Evolutionary conservation across 2,888 invertebrate species (phyloP).

Genomic region (Trachelus tabidus): DNA sequence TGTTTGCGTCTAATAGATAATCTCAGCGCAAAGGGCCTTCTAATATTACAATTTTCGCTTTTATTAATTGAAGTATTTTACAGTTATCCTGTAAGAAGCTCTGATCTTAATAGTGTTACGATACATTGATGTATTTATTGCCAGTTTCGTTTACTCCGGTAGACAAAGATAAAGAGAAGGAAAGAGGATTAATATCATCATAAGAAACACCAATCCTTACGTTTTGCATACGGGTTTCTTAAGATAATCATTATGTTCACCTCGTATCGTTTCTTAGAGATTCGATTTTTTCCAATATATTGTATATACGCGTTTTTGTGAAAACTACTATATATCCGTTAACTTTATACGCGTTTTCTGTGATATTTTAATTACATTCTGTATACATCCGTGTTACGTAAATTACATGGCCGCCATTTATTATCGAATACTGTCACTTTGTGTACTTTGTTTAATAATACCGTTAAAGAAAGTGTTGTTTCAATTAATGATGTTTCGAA

Average conservation of each 20-base stretch:
- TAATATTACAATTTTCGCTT: neutral
- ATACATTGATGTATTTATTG: neutral
- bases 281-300: slow-evolving; percentile 5
- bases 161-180: neutral
- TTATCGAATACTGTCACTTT: slow-evolving; percentile 21
- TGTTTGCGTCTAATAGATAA: neutral
- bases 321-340: slow-evolving; percentile 31
- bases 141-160: neutral
- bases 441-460: slow-evolving; percentile 16
- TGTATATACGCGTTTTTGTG: neutral
- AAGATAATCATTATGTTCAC: neutral
- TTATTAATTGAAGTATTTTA: neutral
- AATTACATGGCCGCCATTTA: slow-evolving; percentile 19
- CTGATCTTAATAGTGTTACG: neutral
- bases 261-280: neutral
- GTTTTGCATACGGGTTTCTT: neutral
- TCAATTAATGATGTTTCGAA: neutral
- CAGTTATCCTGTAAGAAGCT: neutral
- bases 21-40: neutral
- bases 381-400: slow-evolving; percentile 32
- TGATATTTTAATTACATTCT: slow-evolving; percentile 45
- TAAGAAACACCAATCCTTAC: neutral
- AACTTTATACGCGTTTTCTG: slow-evolving; percentile 44
- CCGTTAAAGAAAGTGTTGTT: slow-evolving; percentile 6
- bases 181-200: slow-evolving; percentile 2